Evolutionary conservation across 2,113 vertebrate genomes (phyloP), one percentile per base, ranked within the genome.

Genomic region (Miniopterus natalensis): DNA sequence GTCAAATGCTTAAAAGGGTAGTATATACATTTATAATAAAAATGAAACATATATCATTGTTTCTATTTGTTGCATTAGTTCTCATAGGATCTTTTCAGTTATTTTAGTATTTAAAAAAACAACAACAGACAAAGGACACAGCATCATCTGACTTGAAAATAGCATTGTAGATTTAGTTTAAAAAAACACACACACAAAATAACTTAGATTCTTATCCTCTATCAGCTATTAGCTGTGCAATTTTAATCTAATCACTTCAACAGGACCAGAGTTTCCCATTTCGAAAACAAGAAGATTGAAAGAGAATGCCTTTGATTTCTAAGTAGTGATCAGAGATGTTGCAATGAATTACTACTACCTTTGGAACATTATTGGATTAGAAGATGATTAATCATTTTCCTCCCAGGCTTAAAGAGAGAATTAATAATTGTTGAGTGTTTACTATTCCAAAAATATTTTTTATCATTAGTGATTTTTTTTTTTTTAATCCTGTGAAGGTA

Each of bases 341-440:
- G n/a, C 59, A 79, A 42, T 63, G 53, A 92, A 93, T 36, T 36
- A 95, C 91, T 47, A 51, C 3, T 92, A 27, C 27, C 78, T 79
- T 86, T 86, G 92, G 40, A 63, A 95, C 95, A 97, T 83, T 90
- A 88, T 71, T 95, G 63, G 59, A 90, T 84, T 96, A 90, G 65
- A 75, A 80, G 51, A 59, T 95, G 84, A 94, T 90, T 88, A 96
- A 90, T 90, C 53, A 86, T 36, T 91, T 94, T 88, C 42, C 5
- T 91, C 59, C 47, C 18, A n/a, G 27, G 49, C 29, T 31, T 70
- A 45, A 94, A 13, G 51, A 40, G 25, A 84, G 40, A 80, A 95
- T 91, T 92, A 93, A 61, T 81, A 95, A 84, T 77, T 84, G 53
- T 80, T 17, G 53, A 92, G 31, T 94, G 23, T 15, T 75, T 88